Conservation (phyloP, 2,797 vertebrate species). For the Stomatorhinus walkeri region DNA sequence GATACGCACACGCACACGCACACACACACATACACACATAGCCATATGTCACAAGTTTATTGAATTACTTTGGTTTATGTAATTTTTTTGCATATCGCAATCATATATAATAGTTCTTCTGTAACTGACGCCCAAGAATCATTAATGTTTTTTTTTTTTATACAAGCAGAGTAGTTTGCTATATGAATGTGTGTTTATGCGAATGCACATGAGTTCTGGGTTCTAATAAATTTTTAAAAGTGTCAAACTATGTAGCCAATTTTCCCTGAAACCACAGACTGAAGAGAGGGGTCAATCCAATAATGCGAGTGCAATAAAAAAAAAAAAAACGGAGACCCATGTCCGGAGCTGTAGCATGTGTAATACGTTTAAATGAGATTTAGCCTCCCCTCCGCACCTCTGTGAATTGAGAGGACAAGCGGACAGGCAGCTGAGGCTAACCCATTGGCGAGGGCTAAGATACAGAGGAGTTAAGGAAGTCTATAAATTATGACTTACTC, state of each 20-base stretch:
- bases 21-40: not conserved
- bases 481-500: constrained; percentile 11
- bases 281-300: not conserved
- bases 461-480: constrained; percentile 2
- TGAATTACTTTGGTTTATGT: not conserved
- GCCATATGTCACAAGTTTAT: not conserved
- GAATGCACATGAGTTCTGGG: not conserved
- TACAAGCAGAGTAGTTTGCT: not conserved
- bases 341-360: not conserved
- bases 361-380: constrained; percentile 21
- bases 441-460: not conserved
- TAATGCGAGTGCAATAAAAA: constrained; percentile 15
- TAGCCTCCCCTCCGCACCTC: not conserved
- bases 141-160: not conserved
- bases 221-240: not conserved
- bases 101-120: not conserved
- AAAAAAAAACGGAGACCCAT: not conserved
- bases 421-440: not conserved
- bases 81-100: not conserved
- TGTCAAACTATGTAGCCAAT: not conserved
- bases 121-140: not conserved
- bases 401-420: constrained; percentile 1
- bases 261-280: not conserved
- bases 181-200: not conserved
- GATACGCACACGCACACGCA: not conserved